A percentile compares a stretch with the other conserved stretches of the same genome.
Evolutionary conservation across 2,797 vertebrate genomes (phyloP).

Genomic region (Cirrhinus molitorella): DNA sequence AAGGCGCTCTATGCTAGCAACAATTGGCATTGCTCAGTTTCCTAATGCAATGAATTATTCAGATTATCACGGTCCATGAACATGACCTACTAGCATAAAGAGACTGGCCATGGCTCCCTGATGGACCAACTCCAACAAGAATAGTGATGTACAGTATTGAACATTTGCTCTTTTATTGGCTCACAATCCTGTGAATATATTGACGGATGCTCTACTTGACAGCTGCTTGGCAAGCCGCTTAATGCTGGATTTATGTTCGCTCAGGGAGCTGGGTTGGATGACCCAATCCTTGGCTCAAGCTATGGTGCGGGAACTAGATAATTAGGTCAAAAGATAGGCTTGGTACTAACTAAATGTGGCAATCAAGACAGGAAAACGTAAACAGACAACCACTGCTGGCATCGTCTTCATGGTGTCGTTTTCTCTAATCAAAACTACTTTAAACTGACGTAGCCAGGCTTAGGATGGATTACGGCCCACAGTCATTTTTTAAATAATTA

Average conservation of each 20-base stretch:
- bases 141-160: slow-evolving; percentile 28
- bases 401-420: not conserved
- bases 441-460: not conserved
- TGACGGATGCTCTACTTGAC: not conserved
- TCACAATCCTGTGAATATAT: slow-evolving; percentile 18
- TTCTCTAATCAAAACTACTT: not conserved
- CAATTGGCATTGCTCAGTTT: slow-evolving; percentile 62
- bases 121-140: slow-evolving; percentile 55
- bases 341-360: not conserved
- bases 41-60: slow-evolving; percentile 72
- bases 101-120: slow-evolving; percentile 51
- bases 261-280: not conserved
- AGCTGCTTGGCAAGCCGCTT: not conserved
- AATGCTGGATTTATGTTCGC: slow-evolving; percentile 11
- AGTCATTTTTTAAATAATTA: not conserved
- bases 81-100: slow-evolving; percentile 72
- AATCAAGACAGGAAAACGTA: not conserved
- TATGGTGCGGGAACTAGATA: not conserved
- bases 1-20: slow-evolving; percentile 45
- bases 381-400: slow-evolving; percentile 4
- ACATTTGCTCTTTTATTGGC: slow-evolving; percentile 23
- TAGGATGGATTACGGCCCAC: not conserved
- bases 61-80: slow-evolving; percentile 63
- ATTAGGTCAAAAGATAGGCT: not conserved
- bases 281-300: not conserved